Evolutionary conservation across 2,113 vertebrate genomes (phyloP), one percentile per base, ranked within the genome.

Genomic region (Calyptomena viridis): DNA sequence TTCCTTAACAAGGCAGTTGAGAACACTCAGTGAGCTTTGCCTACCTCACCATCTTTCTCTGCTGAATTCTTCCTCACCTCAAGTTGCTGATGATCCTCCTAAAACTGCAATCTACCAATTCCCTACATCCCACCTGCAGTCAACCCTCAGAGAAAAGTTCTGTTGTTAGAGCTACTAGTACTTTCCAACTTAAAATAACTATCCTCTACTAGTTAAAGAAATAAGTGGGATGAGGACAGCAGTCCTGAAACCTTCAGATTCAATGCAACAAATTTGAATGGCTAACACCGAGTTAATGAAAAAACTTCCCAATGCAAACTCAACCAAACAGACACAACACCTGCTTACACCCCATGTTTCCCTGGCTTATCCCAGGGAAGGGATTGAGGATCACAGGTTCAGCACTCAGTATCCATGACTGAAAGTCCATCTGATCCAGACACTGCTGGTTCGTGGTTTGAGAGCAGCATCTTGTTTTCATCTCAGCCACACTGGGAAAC

Each of bases 171-270:
- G 9, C 28, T 21, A 7, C 37, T 52, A 60, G 39, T 20, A 72
- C 33, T 42, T 72, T 67, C n/a, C 39, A 59, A 35, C 5, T 69
- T 64, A 19, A 46, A 46, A 74, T 44, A 60, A 56, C 52, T n/a
- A 25, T 8, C 68, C 10, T 59, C 27, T 33, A 16, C 16, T 12
- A 17, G 42, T 24, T 78, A 50, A 31, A 68, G 46, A 46, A 75
- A 81, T 1, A 12, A 0, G 0, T 1, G 11, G 27, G 14, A 30
- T 1, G 3, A 76, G 33, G 27, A 44, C 0, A 7, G 33, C 9
- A n/a, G 7, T 23, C 20, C 71, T 42, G 25, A 71, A 74, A 83
- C 11, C 21, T 50, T n/a, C 2, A 0, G 6, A 11, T 18, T 24
- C 30, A 31, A 11, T 4, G 25, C 42, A 90, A n/a, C 44, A 46